phyloP scores from a whole-genome alignment of 2,797 vertebrate species.

The Crax fasciolata region DNA sequence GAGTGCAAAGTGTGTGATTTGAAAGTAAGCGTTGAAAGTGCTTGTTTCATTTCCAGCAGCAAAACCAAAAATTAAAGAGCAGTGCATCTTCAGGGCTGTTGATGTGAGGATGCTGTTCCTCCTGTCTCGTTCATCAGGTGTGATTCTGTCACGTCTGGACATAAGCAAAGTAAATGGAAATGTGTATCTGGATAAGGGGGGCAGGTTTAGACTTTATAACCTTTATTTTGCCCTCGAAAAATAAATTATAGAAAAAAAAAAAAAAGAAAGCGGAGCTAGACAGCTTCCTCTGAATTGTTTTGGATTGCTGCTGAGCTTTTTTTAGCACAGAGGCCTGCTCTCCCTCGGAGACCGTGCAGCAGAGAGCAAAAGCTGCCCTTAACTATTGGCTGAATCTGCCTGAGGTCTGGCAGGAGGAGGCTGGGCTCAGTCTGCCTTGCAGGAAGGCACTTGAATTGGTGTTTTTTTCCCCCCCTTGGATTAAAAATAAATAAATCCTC shows the following conservation, averaged over 20 bases:
- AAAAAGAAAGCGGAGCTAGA: background rate
- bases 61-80: background rate
- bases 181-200: background rate
- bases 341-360: background rate
- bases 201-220: background rate
- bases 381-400: background rate
- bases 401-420: background rate
- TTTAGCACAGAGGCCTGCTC: constrained; percentile 34
- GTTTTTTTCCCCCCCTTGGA: background rate
- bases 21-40: background rate
- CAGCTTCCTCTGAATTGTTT: constrained; percentile 15
- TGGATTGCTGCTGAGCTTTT: constrained; percentile 31
- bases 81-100: background rate
- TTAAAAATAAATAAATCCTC: constrained; percentile 45
- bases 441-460: background rate
- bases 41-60: background rate
- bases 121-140: background rate
- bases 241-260: background rate
- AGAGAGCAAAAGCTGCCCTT: background rate
- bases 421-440: background rate
- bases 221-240: background rate
- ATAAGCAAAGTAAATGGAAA: background rate
- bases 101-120: background rate
- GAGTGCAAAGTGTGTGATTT: background rate
- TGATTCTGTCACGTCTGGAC: accelerated